A percentile compares a stretch with the other conserved stretches of the same genome.
These are phyloP conservation scores for Plagodis pulveraria DNA, from an alignment of 2,888 invertebrate species.

Conservation along the genomic window DNA sequence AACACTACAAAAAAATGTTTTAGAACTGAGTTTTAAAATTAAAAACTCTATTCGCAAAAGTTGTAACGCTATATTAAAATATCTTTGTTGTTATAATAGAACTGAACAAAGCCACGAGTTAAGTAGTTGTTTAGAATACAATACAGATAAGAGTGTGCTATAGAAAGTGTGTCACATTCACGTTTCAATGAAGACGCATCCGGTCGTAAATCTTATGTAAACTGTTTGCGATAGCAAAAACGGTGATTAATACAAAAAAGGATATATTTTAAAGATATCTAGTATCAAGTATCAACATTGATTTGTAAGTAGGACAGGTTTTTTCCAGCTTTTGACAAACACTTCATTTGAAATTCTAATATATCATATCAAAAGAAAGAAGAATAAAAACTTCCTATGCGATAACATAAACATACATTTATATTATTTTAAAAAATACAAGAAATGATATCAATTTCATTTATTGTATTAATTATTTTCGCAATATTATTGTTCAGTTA, in stretches of 20 bases:
- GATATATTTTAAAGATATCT: constrained; percentile 33
- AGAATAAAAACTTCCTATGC: no score
- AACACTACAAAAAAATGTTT: constrained; percentile 7
- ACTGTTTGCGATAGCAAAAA: constrained; percentile 68
- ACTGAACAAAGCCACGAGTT: constrained; percentile 55
- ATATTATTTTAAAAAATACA: no score
- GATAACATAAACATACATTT: no score
- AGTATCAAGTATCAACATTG: neutral
- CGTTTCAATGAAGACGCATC: constrained; percentile 78
- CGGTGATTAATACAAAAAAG: constrained; percentile 54
- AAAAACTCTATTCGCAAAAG: constrained; percentile 24
- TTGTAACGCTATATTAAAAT: constrained; percentile 42
- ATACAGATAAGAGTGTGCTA: constrained; percentile 71
- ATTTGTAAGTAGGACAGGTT: no score
- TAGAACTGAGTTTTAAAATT: constrained; percentile 15
- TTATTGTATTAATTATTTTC: no score
- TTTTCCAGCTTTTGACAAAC: neutral
- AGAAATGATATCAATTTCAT: no score
- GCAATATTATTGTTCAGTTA: no score
- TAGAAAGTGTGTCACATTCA: constrained; percentile 81
- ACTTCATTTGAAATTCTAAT: neutral
- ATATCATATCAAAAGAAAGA: no score
- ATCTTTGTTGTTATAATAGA: constrained; percentile 63
- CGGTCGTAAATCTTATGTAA: constrained; percentile 78
- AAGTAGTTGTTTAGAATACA: constrained; percentile 67